Evolutionary conservation across 2,888 invertebrate genomes (phyloP).

Genomic region (Laspeyria flexula): DNA sequence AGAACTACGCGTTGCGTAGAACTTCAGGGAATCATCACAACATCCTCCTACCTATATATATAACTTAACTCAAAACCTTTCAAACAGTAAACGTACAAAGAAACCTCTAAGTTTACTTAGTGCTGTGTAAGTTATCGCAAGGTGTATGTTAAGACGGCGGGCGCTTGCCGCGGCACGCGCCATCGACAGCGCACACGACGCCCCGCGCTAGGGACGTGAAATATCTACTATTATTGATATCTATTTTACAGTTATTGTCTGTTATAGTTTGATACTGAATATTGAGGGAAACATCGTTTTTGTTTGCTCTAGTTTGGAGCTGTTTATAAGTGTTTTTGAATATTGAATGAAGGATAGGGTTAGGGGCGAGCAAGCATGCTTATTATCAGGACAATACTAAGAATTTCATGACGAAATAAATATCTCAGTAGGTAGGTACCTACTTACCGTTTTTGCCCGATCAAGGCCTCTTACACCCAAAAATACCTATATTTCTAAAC

Average conservation of each 20-base stretch:
- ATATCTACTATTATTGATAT: slow-evolving; percentile 39
- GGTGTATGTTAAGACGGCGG: slow-evolving; percentile 72
- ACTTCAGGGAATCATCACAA: too few species aligned
- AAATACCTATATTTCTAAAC: too few species aligned
- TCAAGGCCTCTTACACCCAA: too few species aligned
- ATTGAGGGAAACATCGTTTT: slow-evolving; percentile 25
- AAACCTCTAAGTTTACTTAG: slow-evolving; percentile 39
- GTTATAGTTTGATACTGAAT: slow-evolving; percentile 36
- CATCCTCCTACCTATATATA: neutral
- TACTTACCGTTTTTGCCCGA: too few species aligned
- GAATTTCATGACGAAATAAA: too few species aligned
- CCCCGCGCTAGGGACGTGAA: slow-evolving; percentile 39
- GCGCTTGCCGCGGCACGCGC: slow-evolving; percentile 77
- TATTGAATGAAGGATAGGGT: too few species aligned
- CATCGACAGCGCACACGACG: slow-evolving; percentile 42
- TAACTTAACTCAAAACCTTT: neutral
- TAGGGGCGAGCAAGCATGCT: too few species aligned
- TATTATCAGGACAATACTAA: too few species aligned
- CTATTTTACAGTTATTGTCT: slow-evolving; percentile 33
- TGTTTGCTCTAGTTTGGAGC: slow-evolving; percentile 9
- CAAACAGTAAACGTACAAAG: slow-evolving; percentile 12
- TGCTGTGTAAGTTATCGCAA: slow-evolving; percentile 65
- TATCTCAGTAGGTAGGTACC: too few species aligned
- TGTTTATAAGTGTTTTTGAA: neutral
- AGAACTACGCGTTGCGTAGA: too few species aligned